These are phyloP conservation scores for Palythoa grandiflora DNA, from an alignment of 92 coral and sea anemone species.

Conservation along the genomic window DNA sequence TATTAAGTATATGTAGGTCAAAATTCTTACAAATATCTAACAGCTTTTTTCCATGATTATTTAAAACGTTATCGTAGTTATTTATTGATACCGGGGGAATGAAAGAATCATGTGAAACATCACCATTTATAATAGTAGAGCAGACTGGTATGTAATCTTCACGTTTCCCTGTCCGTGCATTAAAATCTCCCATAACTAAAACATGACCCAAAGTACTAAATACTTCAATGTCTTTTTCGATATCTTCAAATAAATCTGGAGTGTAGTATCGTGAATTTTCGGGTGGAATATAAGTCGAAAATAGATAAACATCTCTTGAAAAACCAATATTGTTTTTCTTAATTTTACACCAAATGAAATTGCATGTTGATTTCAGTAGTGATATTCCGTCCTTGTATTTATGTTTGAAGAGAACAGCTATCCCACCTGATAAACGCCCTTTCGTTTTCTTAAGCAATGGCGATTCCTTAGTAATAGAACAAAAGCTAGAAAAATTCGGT, in stretches of 20 bases:
- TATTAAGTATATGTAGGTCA: conserved; percentile 60
- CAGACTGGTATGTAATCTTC: conserved; percentile 7
- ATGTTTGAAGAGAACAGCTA: conserved; percentile 32
- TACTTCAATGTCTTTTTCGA: conserved; percentile 4
- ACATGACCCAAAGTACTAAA: conserved; percentile 1
- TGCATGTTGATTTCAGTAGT: too few relatives aligned
- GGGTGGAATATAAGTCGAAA: conserved; percentile 37
- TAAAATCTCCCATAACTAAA: conserved; percentile 38
- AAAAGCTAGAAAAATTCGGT: conserved; percentile 14
- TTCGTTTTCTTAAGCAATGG: background rate
- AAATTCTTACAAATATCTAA: conserved; percentile 52
- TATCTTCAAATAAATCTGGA: conserved; percentile 22
- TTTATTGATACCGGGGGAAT: conserved; percentile 12
- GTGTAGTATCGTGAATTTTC: conserved; percentile 28
- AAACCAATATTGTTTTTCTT: background rate
- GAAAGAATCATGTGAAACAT: background rate
- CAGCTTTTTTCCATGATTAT: conserved; percentile 56
- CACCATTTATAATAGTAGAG: background rate
- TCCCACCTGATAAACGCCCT: background rate
- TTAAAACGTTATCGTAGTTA: conserved; percentile 52
- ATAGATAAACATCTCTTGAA: conserved; percentile 10
- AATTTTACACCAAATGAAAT: too few relatives aligned
- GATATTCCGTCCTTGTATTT: background rate
- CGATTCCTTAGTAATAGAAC: conserved; percentile 12
- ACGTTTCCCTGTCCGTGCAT: conserved; percentile 28